Percentiles rank a stretch among this genome's conserved stretches.
Evolutionary conservation across 2,888 invertebrate species (phyloP).

Genomic region (Sminthurides aquaticus): DNA sequence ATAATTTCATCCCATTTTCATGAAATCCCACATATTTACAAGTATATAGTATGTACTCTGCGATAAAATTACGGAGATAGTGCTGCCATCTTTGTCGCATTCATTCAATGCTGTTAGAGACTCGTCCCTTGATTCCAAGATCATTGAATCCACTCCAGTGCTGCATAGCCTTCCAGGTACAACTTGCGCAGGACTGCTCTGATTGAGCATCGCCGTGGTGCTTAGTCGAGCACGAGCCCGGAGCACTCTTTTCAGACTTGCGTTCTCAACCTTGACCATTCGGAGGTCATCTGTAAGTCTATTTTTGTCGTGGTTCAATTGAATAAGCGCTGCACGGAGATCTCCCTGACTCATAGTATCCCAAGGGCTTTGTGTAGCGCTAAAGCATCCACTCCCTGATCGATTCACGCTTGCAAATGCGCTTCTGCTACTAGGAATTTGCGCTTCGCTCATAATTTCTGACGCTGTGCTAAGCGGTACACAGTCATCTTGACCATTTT

Average conservation of each 20-base stretch:
- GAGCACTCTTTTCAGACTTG: not conserved
- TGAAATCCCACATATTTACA: not conserved
- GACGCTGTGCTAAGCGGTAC: too few relatives aligned
- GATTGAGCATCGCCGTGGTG: not conserved
- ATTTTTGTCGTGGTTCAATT: not conserved
- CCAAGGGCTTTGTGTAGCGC: too few relatives aligned
- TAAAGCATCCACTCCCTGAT: too few relatives aligned
- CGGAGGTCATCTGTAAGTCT: not conserved
- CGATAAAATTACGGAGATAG: conserved; percentile 19
- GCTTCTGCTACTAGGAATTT: too few relatives aligned
- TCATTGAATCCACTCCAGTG: not conserved
- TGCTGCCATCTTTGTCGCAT: not conserved
- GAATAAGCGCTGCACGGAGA: not conserved
- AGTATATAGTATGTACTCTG: conserved; percentile 8
- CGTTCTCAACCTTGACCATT: not conserved
- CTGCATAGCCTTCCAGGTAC: not conserved
- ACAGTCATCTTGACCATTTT: too few relatives aligned
- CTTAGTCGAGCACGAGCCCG: not conserved
- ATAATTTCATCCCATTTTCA: not conserved
- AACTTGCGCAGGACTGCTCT: not conserved
- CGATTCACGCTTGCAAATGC: too few relatives aligned
- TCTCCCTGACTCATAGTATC: not conserved
- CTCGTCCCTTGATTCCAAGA: not conserved
- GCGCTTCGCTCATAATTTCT: too few relatives aligned
- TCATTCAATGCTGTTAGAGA: not conserved